Evolutionary conservation across 2,797 vertebrate species (phyloP).

Genomic region (Oophaga sylvatica): DNA sequence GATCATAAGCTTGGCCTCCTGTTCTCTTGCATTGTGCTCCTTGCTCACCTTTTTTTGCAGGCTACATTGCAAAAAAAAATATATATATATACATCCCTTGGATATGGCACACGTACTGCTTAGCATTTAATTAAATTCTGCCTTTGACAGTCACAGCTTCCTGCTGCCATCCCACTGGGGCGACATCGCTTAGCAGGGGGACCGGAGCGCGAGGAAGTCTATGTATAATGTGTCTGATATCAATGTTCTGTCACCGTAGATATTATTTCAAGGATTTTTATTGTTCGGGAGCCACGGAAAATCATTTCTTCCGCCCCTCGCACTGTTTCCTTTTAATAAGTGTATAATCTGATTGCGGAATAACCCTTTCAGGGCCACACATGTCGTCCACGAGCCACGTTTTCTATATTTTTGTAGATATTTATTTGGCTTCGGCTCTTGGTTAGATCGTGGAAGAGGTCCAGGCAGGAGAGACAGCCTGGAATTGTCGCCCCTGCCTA

Average conservation of each 20-base stretch:
- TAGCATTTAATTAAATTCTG: conserved; percentile 21
- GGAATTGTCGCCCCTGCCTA: too few relatives aligned
- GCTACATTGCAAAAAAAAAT: background rate
- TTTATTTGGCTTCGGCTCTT: background rate
- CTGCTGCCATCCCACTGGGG: background rate
- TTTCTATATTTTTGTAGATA: background rate
- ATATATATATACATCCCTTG: background rate
- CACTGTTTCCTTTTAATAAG: background rate
- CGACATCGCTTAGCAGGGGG: conserved; percentile 1
- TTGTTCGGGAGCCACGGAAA: background rate
- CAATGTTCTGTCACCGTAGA: background rate
- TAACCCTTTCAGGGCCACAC: background rate
- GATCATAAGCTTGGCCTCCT: background rate
- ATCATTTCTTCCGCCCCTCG: background rate
- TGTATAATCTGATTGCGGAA: background rate
- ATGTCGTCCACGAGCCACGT: background rate
- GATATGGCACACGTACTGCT: background rate
- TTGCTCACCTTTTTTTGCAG: background rate
- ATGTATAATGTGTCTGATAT: background rate
- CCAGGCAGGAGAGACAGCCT: too few relatives aligned
- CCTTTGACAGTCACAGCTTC: background rate
- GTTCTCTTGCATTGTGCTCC: background rate
- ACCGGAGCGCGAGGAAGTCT: background rate
- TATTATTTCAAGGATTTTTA: background rate
- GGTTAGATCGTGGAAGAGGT: too few relatives aligned